phyloP scores from a whole-genome alignment of 1,140 invertebrate genomes.

The Dendrolimus punctatus region DNA sequence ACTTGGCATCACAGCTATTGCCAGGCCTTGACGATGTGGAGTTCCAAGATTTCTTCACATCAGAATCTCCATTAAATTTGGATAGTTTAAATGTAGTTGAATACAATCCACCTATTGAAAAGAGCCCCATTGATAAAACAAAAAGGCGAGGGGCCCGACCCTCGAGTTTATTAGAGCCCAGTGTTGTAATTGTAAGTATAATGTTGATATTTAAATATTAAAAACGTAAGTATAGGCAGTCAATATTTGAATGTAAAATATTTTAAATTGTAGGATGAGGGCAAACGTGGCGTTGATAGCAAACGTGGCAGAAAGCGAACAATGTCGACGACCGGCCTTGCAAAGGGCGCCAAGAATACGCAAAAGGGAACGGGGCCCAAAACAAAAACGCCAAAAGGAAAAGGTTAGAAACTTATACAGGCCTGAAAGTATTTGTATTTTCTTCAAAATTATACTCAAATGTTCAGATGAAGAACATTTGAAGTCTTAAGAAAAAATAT shows the following conservation, averaged over 20 bases:
- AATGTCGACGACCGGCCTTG: slow-evolving; percentile 34
- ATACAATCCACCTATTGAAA: slow-evolving; percentile 15
- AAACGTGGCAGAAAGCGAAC: slow-evolving; percentile 47
- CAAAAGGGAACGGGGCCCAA: slow-evolving; percentile 24
- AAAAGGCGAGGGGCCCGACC: slow-evolving; percentile 27
- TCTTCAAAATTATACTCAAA: too few species aligned
- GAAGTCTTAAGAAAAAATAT: too few species aligned
- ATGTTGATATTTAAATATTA: slow-evolving; percentile 1
- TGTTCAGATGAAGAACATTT: too few species aligned
- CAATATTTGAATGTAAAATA: slow-evolving; percentile 1
- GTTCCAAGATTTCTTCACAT: slow-evolving; percentile 37
- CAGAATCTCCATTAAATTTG: slow-evolving; percentile 27
- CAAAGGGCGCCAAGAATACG: slow-evolving; percentile 20
- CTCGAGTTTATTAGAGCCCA: slow-evolving; percentile 23
- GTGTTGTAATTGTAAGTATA: slow-evolving; percentile 21
- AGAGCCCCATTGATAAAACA: slow-evolving; percentile 20
- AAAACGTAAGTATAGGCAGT: neutral
- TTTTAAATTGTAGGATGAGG: slow-evolving; percentile 3
- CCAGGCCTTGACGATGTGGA: slow-evolving; percentile 36
- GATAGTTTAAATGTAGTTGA: slow-evolving; percentile 28
- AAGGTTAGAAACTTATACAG: slow-evolving; percentile 23
- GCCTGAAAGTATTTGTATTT: neutral
- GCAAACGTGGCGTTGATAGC: slow-evolving; percentile 24
- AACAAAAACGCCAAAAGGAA: slow-evolving; percentile 29
- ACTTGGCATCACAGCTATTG: slow-evolving; percentile 23